phyloP scores from a whole-genome alignment of 2,113 vertebrate species.

The Oryzias woworae region DNA sequence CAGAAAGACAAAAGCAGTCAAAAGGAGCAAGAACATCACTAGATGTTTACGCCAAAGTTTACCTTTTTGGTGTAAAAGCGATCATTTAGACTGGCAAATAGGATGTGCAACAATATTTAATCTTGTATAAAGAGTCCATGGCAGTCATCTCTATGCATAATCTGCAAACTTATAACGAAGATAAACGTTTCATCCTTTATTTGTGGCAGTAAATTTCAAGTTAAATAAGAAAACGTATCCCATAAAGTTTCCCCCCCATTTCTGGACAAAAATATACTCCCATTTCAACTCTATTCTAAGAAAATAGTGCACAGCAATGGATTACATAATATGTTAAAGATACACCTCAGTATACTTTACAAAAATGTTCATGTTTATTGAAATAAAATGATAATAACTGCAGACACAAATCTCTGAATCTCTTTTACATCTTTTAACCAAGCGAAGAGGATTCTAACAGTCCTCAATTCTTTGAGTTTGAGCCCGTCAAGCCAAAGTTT shows the following conservation, averaged over 20 bases:
- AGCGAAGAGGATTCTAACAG: constrained; percentile 46
- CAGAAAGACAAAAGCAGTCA: constrained; percentile 53
- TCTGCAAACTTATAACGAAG: constrained; percentile 20
- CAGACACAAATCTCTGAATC: constrained; percentile 37
- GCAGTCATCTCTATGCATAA: constrained; percentile 9
- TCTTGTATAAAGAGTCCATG: constrained; percentile 34
- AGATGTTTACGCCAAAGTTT: constrained; percentile 39
- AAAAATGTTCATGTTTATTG: constrained; percentile 66
- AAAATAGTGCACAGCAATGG: constrained; percentile 73
- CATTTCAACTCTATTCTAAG: constrained; percentile 66
- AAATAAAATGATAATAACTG: constrained; percentile 60
- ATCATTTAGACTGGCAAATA: constrained; percentile 10
- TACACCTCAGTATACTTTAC: constrained; percentile 48
- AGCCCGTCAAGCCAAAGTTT: constrained; percentile 10
- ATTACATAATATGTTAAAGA: constrained; percentile 53
- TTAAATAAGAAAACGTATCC: constrained; percentile 36
- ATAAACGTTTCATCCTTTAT: constrained; percentile 11
- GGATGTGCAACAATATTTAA: constrained; percentile 36
- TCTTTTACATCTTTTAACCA: constrained; percentile 27
- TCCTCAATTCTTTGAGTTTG: constrained; percentile 18
- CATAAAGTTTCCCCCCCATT: constrained; percentile 37
- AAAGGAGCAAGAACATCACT: constrained; percentile 47
- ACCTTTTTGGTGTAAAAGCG: constrained; percentile 38
- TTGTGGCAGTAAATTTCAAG: constrained; percentile 30
- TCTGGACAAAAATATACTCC: constrained; percentile 70